Evolutionary conservation across 2,888 invertebrate species (phyloP), one percentile per base, ranked within the genome.

Genomic region (Patella pellucida): DNA sequence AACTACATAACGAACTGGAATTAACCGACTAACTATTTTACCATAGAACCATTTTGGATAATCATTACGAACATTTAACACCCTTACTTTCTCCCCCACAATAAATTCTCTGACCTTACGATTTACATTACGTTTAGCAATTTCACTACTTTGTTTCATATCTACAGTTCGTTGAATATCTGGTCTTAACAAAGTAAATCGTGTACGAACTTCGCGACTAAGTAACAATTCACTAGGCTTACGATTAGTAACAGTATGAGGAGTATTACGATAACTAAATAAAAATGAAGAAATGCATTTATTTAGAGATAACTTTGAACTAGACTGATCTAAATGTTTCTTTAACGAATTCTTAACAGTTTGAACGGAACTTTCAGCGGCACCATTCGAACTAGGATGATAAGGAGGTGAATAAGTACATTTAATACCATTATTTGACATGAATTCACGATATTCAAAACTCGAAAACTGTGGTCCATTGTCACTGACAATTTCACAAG

Each of bases 311-410:
- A 41, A 27, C 16, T 69, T 41, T 23, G 69, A 69, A 31, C 19
- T 56, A n/a, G 56, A 14, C 16, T 56, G n/a, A n/a, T 56, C 56
- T 50, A 50, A 52, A 68, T 16, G 16, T 16, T 15, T 12, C 41
- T 74, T 73, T 70, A 73, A 19, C 3, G 73, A 51, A 19, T 76
- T 52, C 56, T 84, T 83, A 52, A 83, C 76, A 4, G 78, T 74
- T 68, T 84, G 79, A n/a, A 83, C 81, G 19, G 74, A 67, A 19
- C 79, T 56, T 72, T 82, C 81, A n/a, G 80, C 80, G 7, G 75
- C 15, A 9, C 77, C 80, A 54, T 78, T 80, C n/a, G 73, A 75
- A 7, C 75, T 78, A 27, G 84, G 80, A 70, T 83, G 81, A 62
- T 83, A 85, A 1, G 84, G 84, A 14, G 81, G 72, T 15, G 56